phyloP scores from a whole-genome alignment of 2,113 vertebrate genomes.

The Myotis davidii region DNA sequence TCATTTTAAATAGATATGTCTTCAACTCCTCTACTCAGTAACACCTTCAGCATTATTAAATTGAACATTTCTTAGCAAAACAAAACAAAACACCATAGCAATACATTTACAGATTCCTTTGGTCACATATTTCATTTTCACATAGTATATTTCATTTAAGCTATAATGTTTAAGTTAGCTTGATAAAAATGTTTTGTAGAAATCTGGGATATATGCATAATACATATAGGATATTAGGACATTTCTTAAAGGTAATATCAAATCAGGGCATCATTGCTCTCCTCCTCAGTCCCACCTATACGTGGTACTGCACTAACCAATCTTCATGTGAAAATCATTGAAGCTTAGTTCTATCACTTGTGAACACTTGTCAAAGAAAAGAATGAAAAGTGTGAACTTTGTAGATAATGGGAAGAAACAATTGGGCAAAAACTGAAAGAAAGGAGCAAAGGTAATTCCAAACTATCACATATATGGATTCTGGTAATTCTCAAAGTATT shows the following conservation, averaged over 20 bases:
- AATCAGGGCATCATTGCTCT: not conserved
- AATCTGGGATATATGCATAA: not conserved
- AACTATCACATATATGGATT: not conserved
- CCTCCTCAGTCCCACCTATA: not conserved
- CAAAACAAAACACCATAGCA: not conserved
- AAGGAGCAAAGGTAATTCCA: constrained; percentile 2
- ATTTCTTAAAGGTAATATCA: not conserved
- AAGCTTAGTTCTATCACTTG: not conserved
- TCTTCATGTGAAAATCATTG: not conserved
- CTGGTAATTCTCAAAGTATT: not conserved
- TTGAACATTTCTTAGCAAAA: constrained; percentile 5
- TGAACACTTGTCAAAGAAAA: constrained; percentile 19
- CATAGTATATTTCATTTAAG: constrained; percentile 18
- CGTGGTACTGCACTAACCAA: not conserved
- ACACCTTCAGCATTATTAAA: constrained; percentile 14
- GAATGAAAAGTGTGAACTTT: not conserved
- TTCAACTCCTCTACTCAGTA: not conserved
- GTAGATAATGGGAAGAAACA: not conserved
- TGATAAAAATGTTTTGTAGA: not conserved
- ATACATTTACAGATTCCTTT: not conserved
- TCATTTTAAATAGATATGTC: not conserved
- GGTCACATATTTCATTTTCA: constrained; percentile 1
- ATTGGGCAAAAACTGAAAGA: not conserved
- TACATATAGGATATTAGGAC: not conserved
- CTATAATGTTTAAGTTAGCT: constrained; percentile 17